Conservation (phyloP, 2,888 invertebrate genomes). For the Xylota segnis region DNA sequence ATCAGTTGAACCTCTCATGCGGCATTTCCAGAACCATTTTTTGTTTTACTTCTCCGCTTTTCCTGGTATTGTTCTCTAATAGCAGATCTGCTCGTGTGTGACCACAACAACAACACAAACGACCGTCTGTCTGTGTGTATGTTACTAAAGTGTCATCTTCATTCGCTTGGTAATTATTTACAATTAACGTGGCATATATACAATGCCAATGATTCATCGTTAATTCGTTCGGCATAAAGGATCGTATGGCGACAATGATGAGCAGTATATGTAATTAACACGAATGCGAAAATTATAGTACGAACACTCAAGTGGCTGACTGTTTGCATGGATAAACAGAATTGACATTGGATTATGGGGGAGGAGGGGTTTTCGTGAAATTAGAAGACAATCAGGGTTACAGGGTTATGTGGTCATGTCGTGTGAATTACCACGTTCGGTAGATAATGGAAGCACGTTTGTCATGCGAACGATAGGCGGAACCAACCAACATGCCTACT, state of each 20-base stretch:
- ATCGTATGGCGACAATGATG: conserved; percentile 33
- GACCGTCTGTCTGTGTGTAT: background rate
- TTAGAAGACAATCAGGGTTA: conserved; percentile 25
- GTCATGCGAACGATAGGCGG: conserved; percentile 23
- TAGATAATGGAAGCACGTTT: background rate
- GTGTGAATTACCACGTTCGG: conserved; percentile 14
- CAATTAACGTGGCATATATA: conserved; percentile 60
- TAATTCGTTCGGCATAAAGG: conserved; percentile 54
- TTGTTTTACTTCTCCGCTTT: conserved; percentile 34
- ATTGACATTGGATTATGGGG: conserved; percentile 45
- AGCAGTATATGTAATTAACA: conserved; percentile 25
- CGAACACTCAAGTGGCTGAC: conserved; percentile 4
- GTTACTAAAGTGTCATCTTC: conserved; percentile 53
- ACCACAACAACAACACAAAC: conserved; percentile 46
- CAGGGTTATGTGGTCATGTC: conserved; percentile 20
- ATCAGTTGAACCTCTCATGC: conserved; percentile 46
- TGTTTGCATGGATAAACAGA: conserved; percentile 12
- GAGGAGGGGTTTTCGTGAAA: conserved; percentile 26
- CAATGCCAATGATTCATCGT: conserved; percentile 60
- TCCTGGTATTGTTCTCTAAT: conserved; percentile 57
- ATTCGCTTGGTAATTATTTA: conserved; percentile 52
- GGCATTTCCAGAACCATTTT: conserved; percentile 42
- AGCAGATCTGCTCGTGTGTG: conserved; percentile 45
- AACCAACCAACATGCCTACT: background rate
- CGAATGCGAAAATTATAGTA: conserved; percentile 24